Percentiles rank a stretch among this genome's conserved stretches.
These are phyloP conservation scores for Octodonta nipae DNA, from an alignment of 2,888 invertebrate species.

Conservation along the genomic window DNA sequence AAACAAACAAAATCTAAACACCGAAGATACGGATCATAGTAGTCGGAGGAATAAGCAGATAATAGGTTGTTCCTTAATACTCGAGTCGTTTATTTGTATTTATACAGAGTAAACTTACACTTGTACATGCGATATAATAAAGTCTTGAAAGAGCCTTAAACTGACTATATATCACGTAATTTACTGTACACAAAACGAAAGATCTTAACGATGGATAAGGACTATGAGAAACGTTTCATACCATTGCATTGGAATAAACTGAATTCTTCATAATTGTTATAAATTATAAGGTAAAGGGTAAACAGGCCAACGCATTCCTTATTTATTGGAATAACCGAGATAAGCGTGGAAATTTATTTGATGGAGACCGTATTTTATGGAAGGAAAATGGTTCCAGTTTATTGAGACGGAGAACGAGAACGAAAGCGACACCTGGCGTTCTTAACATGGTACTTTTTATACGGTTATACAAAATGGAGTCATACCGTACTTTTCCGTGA, in stretches of 20 bases:
- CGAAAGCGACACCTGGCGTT: too few species aligned
- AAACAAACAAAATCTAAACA: too few species aligned
- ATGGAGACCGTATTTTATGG: too few species aligned
- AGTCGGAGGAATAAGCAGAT: not conserved
- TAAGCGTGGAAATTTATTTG: constrained; percentile 9
- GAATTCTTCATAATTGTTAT: constrained; percentile 27
- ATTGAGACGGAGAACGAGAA: too few species aligned
- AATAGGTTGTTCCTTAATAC: constrained; percentile 1
- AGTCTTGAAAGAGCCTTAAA: constrained; percentile 14
- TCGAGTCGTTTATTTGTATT: too few species aligned
- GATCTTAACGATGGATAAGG: constrained; percentile 15
- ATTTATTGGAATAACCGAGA: constrained; percentile 22
- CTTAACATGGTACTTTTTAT: too few species aligned
- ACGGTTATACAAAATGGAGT: too few species aligned
- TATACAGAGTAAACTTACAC: constrained; percentile 2
- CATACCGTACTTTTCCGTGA: too few species aligned
- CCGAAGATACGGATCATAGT: too few species aligned
- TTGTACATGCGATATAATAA: constrained; percentile 19
- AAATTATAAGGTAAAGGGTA: constrained; percentile 26
- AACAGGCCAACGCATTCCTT: constrained; percentile 18
- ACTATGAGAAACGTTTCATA: constrained; percentile 21
- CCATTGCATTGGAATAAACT: constrained; percentile 21
- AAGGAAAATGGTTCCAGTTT: too few species aligned
- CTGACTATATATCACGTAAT: constrained; percentile 21
- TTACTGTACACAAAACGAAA: constrained; percentile 12